Base-by-base conservation (phyloP, 1,140 invertebrate species). In the Arctopsyche grandis region DNA sequence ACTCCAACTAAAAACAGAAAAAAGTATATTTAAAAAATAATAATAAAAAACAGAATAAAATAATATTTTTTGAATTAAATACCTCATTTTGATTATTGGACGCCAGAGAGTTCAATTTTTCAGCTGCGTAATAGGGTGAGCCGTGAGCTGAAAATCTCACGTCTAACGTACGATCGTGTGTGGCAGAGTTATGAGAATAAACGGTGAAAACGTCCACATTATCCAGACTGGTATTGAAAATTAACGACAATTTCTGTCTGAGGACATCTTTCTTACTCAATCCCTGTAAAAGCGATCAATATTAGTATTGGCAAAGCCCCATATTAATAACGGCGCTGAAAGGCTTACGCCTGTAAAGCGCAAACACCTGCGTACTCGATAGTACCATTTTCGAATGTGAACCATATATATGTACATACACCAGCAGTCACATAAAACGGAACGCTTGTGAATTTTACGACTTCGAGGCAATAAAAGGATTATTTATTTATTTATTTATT, bases 181-280 rank as follows among this genome's bases (percentile, higher is more conserved):
- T 1, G 90, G 85, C 26, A 90, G 90, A 0, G 90, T 89, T 5
- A 93, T 93, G 81, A 91, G 38, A 91, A 3, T 95, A 89, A 0
- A 98, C 94, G 0, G 96, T 98, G 83, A 99, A 97, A 0, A 99
- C 92, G 84, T 98, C 96, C 4, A 99, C 94, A 86, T 98, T 98
- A 24, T 94, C 90, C 52, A 91, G 84, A 0, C 92, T 92, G 0
- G 93, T 92, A 82, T 95, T 95, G 70, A 96, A 90, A 9, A 97
- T 90, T 74, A 90, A 88, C 0, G 95, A 90, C 0, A 98, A 87
- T 58, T 91, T 87, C 22, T 89, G 86, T 75, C 92, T 91, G 0
- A 96, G 87, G 7, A 92, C 89, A 83, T 94, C 93, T 84, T 94
- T 94, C 79, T 93, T 93, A 83, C 94, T 96, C 0, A 91, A 85